Evolutionary conservation across 2,113 vertebrate genomes (phyloP), one percentile per base, ranked within the genome.

Genomic region (Amia ocellicauda): DNA sequence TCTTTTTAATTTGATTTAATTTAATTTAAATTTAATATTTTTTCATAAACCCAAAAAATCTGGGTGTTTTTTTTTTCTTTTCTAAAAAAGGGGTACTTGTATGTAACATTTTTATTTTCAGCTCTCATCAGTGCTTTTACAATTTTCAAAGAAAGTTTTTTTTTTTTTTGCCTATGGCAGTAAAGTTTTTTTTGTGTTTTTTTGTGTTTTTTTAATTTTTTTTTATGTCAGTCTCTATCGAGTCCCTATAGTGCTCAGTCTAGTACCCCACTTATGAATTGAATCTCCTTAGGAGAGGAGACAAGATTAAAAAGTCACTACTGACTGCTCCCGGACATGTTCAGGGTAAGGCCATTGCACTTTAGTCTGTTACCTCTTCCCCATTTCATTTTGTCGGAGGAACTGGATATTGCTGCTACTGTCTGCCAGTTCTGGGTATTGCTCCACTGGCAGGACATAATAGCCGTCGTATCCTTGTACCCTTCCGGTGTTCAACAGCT

Each of bases 321-420:
- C 80, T 85, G 79, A 86, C 87, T 72, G 80, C 88, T 88, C 86
- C 89, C 89, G 63, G 52, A 29, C 41, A 36, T 36, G 26, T 57
- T 87, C 86, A 86, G 73, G 82, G 71, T 72, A 73, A 79, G 88
- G 87, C 87, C 89, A 89, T 87, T 85, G 87, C 80, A 83, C 82
- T 64, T 86, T 81, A 92, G 89, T 89, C 90, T 94, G 96, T 99
- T 99, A 99, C 96, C 97, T 99, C 91, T 88, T 98, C 81, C 97
- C 97, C 96, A 99, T 99, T 85, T 99, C 97, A 52, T 98, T 99
- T 94, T 99, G 97, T 98, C 97, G 91, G 87, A 99, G 90, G 80
- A 99, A 99, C 90, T 99, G 96, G 89, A 99, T 94, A 90, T 99
- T 99, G 91, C 92, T 96, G 92, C 92, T 96, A 89, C 96, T 97